Conservation (phyloP, 2,888 invertebrate genomes). For the Sisyra terminalis region DNA sequence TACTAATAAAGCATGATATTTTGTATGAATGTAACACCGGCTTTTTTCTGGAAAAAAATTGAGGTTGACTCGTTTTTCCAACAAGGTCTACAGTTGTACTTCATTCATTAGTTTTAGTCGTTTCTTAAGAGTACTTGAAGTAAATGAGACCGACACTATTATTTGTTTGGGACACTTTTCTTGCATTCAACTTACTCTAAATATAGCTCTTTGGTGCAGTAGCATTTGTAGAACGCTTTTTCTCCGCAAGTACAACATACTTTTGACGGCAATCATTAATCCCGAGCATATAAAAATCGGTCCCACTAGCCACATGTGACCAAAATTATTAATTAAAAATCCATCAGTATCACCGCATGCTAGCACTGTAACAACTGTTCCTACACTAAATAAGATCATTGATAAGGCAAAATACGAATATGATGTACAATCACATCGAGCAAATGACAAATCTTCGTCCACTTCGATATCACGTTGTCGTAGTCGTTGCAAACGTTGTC, state of each 20-base stretch:
- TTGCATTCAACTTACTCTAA: slow-evolving; percentile 31
- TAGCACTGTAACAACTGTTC: slow-evolving; percentile 44
- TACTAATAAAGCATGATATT: too few relatives aligned
- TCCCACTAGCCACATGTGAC: slow-evolving; percentile 51
- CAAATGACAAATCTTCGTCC: slow-evolving; percentile 41
- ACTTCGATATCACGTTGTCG: slow-evolving; percentile 39
- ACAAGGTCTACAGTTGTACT: not conserved
- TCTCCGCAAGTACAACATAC: slow-evolving; percentile 43
- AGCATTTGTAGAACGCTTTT: slow-evolving; percentile 50
- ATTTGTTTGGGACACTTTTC: not conserved
- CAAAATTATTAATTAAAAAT: slow-evolving; percentile 39
- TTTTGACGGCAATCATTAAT: slow-evolving; percentile 51
- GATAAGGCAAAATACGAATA: slow-evolving; percentile 46
- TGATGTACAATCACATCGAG: slow-evolving; percentile 47
- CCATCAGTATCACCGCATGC: slow-evolving; percentile 43
- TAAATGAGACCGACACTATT: not conserved
- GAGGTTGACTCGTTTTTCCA: too few relatives aligned
- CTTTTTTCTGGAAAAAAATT: too few relatives aligned
- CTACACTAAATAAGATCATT: slow-evolving; percentile 42
- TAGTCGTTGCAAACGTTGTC: slow-evolving; percentile 39
- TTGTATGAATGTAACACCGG: too few relatives aligned
- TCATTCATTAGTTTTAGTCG: not conserved
- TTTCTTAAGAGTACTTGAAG: not conserved
- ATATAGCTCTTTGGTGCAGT: slow-evolving; percentile 41
- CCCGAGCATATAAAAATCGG: slow-evolving; percentile 51